Base-by-base conservation (phyloP, 2,888 invertebrate genomes). In the Zaprionus obscuricornis region DNA sequence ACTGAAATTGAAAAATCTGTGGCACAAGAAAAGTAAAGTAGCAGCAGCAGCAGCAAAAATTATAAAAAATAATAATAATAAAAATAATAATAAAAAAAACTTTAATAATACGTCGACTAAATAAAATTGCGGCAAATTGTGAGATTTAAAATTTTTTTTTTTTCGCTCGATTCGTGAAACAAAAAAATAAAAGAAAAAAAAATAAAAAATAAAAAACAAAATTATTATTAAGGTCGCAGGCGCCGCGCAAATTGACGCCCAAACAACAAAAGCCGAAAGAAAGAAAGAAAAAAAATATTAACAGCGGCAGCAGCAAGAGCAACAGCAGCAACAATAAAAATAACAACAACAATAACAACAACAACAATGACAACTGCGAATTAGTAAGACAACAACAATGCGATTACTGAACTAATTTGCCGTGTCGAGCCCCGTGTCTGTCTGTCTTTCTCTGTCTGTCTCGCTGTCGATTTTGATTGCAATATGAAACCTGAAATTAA, bases 401-500 rank as follows among this genome's bases (percentile, higher is more conserved):
- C 52, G 72, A 72, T 68, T 66, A 51, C 55, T 60, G 69, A 76
- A 55, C 74, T 60, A 70, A 60, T 78, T 71, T 75, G 55, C 40
- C 57, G 58, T 57, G 47, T 49, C 24, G 37, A 11, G 8, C 11
- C 2, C 5, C 29, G 17, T 52, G 34, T 39, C 27, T 13, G 24
- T 37, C 16, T 22, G 29, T 24, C 17, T 13, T 22, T 37, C 18
- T n/a, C 16, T n/a, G 39, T 34, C 47, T 46, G 43, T 3, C 18
- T n/a, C 18, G 7, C 57, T 66, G 63, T 52, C 64, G 62, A 70
- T 68, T 79, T 73, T 83, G 69, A 76, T 79, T 63, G 84, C 84
- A 70, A 70, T 71, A 68, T 74, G 64, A 81, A 84, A 77, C 68
- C 84, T 65, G 65, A 66, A 82, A 82, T 86, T 77, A 85, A 81